Evolutionary conservation across 2,113 vertebrate species (phyloP).

Genomic region (Cephalopterus ornatus): DNA sequence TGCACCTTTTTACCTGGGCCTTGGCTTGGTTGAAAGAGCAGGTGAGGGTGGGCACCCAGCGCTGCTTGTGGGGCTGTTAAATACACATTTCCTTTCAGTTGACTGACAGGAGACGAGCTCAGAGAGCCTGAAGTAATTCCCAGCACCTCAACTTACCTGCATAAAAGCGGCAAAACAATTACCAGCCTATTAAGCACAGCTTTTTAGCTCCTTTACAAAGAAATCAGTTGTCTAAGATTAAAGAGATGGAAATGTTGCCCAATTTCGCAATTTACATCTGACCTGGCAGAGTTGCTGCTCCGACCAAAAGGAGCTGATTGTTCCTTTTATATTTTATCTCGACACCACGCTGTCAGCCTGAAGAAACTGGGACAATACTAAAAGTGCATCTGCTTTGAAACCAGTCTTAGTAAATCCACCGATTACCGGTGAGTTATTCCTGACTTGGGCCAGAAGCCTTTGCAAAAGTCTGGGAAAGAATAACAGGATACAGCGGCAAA

Average conservation of each 20-base stretch:
- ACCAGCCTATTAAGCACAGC: background rate
- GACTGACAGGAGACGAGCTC: background rate
- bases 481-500: background rate
- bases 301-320: background rate
- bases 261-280: background rate
- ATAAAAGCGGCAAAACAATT: background rate
- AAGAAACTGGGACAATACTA: background rate
- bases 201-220: background rate
- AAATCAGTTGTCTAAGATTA: background rate
- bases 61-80: background rate
- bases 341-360: rapidly evolving
- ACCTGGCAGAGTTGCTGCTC: background rate
- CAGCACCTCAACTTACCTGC: background rate
- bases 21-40: background rate
- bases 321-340: background rate
- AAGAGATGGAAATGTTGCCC: background rate
- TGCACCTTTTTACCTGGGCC: background rate
- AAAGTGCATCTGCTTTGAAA: background rate
- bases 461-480: background rate
- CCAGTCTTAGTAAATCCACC: background rate
- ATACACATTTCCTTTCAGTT: background rate
- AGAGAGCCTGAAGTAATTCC: background rate
- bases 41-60: background rate
- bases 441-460: background rate
- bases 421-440: background rate